Percentiles rank a stretch among this genome's conserved stretches.
Evolutionary conservation across 2,113 vertebrate genomes (phyloP).

Genomic region (Laticauda colubrina): DNA sequence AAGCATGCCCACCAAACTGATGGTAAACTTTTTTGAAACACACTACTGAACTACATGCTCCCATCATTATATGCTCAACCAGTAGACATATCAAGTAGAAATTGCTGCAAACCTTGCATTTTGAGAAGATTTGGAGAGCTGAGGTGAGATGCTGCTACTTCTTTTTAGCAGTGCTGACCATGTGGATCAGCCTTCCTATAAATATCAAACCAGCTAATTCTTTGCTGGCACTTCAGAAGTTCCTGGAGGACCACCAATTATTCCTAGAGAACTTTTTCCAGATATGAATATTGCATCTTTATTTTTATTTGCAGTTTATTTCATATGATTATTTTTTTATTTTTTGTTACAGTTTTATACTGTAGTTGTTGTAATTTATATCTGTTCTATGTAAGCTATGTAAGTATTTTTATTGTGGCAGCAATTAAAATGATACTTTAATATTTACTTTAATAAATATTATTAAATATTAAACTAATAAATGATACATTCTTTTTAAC

Average conservation of each 20-base stretch:
- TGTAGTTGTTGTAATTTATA: neutral
- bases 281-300: neutral
- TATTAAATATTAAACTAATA: neutral
- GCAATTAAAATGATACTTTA: neutral
- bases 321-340: neutral
- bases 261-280: neutral
- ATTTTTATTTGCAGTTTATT: neutral
- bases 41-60: neutral
- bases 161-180: too few relatives aligned
- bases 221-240: neutral
- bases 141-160: too few relatives aligned
- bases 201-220: neutral
- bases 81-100: neutral
- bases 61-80: neutral
- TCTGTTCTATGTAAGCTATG: neutral
- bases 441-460: neutral
- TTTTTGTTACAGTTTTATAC: neutral
- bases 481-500: neutral
- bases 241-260: neutral
- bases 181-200: too few relatives aligned
- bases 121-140: too few relatives aligned
- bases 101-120: neutral
- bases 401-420: neutral
- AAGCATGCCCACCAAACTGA: too few relatives aligned
- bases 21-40: too few relatives aligned